Conservation (phyloP, 1,140 invertebrate genomes). For the Tribolium madens region DNA sequence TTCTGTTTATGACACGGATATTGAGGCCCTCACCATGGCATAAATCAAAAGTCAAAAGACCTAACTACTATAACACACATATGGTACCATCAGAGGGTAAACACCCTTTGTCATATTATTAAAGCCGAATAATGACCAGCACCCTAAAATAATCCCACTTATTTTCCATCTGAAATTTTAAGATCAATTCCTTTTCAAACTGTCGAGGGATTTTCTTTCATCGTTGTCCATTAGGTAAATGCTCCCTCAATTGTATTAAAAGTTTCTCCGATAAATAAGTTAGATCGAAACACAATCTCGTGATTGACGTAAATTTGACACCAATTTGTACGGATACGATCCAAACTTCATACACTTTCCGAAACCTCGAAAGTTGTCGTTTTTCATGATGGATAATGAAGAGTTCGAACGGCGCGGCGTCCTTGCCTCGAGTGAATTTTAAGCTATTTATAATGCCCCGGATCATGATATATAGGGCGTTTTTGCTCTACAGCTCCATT, state of each 20-base stretch:
- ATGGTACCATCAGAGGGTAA: slow-evolving; percentile 40
- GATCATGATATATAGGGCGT: slow-evolving; percentile 23
- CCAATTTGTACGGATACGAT: slow-evolving; percentile 20
- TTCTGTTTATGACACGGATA: slow-evolving; percentile 41
- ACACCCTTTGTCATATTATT: slow-evolving; percentile 39
- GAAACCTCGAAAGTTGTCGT: slow-evolving; percentile 6
- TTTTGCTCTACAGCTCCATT: slow-evolving; percentile 7
- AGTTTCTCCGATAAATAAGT: slow-evolving; percentile 9
- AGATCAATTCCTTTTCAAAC: not conserved
- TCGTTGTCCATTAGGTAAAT: not conserved
- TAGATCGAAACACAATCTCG: not conserved
- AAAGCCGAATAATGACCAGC: slow-evolving; percentile 10
- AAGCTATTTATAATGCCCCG: slow-evolving; percentile 26
- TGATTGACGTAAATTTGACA: slow-evolving; percentile 19
- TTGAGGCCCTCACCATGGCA: slow-evolving; percentile 6
- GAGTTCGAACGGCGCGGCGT: slow-evolving; percentile 1
- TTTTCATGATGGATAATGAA: slow-evolving; percentile 32
- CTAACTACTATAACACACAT: slow-evolving; percentile 39
- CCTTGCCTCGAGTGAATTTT: slow-evolving; percentile 12
- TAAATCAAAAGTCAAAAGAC: slow-evolving; percentile 44
- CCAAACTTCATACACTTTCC: slow-evolving; percentile 9
- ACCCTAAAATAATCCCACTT: not conserved
- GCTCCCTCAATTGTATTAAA: not conserved
- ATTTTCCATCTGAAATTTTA: not conserved
- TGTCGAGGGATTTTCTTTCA: not conserved